Base-by-base conservation (phyloP, 2,888 invertebrate genomes). In the Rotaria magnacalcarata region DNA sequence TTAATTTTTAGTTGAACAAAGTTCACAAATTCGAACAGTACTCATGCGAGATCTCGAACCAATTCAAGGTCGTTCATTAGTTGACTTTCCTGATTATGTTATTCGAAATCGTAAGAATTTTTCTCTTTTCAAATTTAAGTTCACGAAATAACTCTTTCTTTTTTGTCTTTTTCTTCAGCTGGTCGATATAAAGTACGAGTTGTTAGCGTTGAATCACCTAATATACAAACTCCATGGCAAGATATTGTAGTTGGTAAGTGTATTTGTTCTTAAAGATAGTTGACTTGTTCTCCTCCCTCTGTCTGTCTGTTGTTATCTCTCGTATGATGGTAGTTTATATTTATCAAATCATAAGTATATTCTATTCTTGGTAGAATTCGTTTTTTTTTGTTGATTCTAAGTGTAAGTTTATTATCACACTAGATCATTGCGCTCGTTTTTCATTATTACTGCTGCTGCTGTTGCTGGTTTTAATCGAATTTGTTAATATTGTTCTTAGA, bases 1-100 rank as follows among this genome's bases (percentile, higher is more conserved):
- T 21, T 43, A 24, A 34, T 2, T 80, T 47, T 47, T 24, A 80
- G 80, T n/a, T 11, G 80, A 80, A 47, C 10, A 43, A 47, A 43
- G 10, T 43, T 10, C 80, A 80, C 19, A 80, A 14, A 24, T 47
- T 5, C 19, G 43, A 47, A 80, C 80, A 47, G n/a, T 43, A 80
- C 24, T 43, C n/a, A 24, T 47, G 24, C 24, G 47, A 80, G 43
- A 80, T 80, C 80, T 80, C 5, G 80, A 80, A n/a, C 80, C 80
- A 47, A 80, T 80, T 11, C 80, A 80, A 43, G 80, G 80, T 5
- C 80, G 47, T n/a, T 80, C 80, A 80, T 80, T 80, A 47, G 80
- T 47, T n/a, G 80, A 80, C 24, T 80, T 80, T 80, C 43, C 80
- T 24, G 47, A 80, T 80, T 80, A 80, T 47, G 2, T 47, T 11